Conservation (phyloP, 1,140 invertebrate species). For the Sitophilus oryzae region DNA sequence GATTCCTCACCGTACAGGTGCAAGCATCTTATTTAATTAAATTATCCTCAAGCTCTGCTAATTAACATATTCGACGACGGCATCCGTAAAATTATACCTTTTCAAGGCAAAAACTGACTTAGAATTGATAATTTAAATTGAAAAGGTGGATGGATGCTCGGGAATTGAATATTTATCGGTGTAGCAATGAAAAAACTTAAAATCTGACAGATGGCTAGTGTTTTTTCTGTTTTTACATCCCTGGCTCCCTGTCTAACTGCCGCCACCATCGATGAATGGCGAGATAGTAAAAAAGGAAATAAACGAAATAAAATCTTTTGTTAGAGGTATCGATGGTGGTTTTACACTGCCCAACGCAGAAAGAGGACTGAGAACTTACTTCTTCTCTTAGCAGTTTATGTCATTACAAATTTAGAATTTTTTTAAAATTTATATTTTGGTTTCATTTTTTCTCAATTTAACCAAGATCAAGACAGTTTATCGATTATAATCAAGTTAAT, state of each 20-base stretch:
- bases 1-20: too few species aligned
- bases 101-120: neutral
- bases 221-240: conserved; percentile 5
- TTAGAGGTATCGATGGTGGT: neutral
- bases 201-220: conserved; percentile 3
- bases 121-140: neutral
- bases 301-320: conserved; percentile 6
- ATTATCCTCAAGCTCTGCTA: neutral
- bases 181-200: neutral
- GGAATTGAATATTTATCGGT: conserved; percentile 1
- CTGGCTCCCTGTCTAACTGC: too few species aligned
- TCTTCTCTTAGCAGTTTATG: too few species aligned
- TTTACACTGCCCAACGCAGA: neutral
- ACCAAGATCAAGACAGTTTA: too few species aligned
- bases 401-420: too few species aligned
- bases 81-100: neutral
- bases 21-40: neutral
- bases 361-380: too few species aligned
- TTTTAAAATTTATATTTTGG: too few species aligned
- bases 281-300: conserved; percentile 3
- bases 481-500: too few species aligned
- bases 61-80: conserved; percentile 1
- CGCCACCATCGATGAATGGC: conserved; percentile 1
- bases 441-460: too few species aligned
- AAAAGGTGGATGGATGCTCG: neutral